These are phyloP conservation scores for Timandra comae DNA, from an alignment of 2,888 invertebrate genomes.

Conservation along the genomic window DNA sequence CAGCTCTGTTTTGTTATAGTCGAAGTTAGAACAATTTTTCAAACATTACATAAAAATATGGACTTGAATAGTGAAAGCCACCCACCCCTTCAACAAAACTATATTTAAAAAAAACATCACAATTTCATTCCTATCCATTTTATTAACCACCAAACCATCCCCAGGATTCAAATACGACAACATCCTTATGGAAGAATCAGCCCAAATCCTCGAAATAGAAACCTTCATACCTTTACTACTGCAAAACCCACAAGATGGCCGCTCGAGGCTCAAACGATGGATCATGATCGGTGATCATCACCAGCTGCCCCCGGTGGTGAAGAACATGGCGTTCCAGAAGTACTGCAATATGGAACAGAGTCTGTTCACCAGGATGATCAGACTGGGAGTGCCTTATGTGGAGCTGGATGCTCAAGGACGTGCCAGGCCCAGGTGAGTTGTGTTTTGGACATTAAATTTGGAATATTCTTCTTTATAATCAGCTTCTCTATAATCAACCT, in stretches of 20 bases:
- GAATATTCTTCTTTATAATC: neutral
- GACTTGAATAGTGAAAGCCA: neutral
- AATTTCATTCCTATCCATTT: neutral
- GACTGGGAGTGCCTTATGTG: conserved; percentile 97
- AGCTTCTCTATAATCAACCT: no score
- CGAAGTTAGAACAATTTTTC: no score
- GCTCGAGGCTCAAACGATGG: conserved; percentile 97
- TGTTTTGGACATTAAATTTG: neutral
- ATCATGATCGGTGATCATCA: conserved; percentile 99
- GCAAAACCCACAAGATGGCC: conserved; percentile 98
- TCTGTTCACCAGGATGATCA: conserved; percentile 95
- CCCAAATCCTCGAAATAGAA: conserved; percentile 99
- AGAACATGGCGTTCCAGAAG: conserved; percentile 99
- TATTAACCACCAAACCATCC: no score
- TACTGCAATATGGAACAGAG: conserved; percentile 99
- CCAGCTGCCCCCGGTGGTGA: conserved; percentile 98
- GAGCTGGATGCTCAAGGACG: conserved; percentile 98
- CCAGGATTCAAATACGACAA: conserved; percentile 97
- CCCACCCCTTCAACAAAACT: neutral
- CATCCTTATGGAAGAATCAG: conserved; percentile 99
- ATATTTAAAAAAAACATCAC: neutral
- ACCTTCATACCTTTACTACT: conserved; percentile 98
- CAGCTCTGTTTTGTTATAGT: no score
- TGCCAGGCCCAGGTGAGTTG: conserved; percentile 84
- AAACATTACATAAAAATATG: no score